phyloP scores from a whole-genome alignment of 2,888 invertebrate genomes.

The Chymomyza caudatula region DNA sequence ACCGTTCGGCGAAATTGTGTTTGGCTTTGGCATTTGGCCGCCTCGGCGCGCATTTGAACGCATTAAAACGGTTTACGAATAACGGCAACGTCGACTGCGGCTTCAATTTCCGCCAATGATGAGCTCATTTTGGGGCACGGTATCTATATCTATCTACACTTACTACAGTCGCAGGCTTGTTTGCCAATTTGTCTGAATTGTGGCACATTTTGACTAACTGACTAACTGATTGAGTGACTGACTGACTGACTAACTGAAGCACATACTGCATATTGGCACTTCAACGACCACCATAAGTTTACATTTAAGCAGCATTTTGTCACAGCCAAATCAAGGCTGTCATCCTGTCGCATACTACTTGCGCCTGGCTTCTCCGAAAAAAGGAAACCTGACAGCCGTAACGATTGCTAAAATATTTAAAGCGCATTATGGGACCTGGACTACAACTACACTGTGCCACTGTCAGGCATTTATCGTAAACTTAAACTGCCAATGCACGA shows the following conservation, averaged over 20 bases:
- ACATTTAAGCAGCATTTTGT: conserved; percentile 38
- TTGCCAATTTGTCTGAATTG: conserved; percentile 57
- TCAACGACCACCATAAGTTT: conserved; percentile 44
- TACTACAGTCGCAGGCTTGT: conserved; percentile 21
- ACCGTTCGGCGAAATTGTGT: conserved; percentile 41
- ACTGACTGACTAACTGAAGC: background rate
- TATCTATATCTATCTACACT: background rate
- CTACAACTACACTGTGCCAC: background rate
- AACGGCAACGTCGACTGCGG: conserved; percentile 8
- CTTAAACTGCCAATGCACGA: conserved; percentile 58
- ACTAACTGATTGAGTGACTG: conserved; percentile 20
- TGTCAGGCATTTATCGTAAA: conserved; percentile 67
- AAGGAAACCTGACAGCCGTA: conserved; percentile 1
- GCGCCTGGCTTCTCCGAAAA: too few relatives aligned
- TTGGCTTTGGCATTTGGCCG: conserved; percentile 51
- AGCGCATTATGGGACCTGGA: conserved; percentile 49
- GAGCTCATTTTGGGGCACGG: conserved; percentile 24
- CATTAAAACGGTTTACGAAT: conserved; percentile 42
- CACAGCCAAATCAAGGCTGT: conserved; percentile 25
- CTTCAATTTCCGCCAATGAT: conserved; percentile 27
- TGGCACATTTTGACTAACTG: conserved; percentile 14
- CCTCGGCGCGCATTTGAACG: conserved; percentile 18
- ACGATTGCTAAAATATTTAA: conserved; percentile 53
- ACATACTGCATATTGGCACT: background rate
- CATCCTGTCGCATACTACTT: background rate